Evolutionary conservation across 1,140 invertebrate species (phyloP), one percentile per base, ranked within the genome.

Genomic region (Drosophila neocordata): DNA sequence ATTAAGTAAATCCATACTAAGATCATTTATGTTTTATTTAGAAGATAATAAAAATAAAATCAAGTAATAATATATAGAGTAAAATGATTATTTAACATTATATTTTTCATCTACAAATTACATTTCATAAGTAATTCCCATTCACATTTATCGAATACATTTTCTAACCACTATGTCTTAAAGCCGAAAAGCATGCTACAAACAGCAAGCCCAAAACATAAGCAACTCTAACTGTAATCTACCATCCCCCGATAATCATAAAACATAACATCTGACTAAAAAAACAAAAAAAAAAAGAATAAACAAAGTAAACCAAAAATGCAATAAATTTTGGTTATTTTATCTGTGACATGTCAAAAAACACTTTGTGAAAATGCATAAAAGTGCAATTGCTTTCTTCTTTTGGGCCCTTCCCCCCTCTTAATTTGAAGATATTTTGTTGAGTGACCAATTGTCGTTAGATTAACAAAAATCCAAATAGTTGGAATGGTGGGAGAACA

Each of bases 311-410:
- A 24, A 34, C 18, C 18, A 2, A 48, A 44, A 44, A 48, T 44
- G 41, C 8, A 48, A 85, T 87, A 85, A 75, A 85, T 87, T 87
- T 77, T 68, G 12, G 12, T 69, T 7, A 41, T 69, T 51, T 9
- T 69, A 76, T 76, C 73, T 69, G 12, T 11, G 48, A 88, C 82
- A 84, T 77, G 80, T 80, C 80, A 64, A 61, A 64, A 79, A 88
- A 88, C 82, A 88, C 82, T 87, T 87, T 70, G 78, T 31, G 27
- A 55, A 69, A 82, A 76, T 73, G 65, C 78, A 78, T 88, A 78
- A 87, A 87, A 88, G 75, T 82, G 82, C 82, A 88, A 88, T 88
- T 85, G 74, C 13, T 13, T 6, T 1, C 15, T 15, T 15, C 15
- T 6, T 1, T 11, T 9, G n/a, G n/a, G n/a, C n/a, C n/a, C n/a